Conservation (phyloP, 1,140 invertebrate genomes). For the Bombus consobrinus region DNA sequence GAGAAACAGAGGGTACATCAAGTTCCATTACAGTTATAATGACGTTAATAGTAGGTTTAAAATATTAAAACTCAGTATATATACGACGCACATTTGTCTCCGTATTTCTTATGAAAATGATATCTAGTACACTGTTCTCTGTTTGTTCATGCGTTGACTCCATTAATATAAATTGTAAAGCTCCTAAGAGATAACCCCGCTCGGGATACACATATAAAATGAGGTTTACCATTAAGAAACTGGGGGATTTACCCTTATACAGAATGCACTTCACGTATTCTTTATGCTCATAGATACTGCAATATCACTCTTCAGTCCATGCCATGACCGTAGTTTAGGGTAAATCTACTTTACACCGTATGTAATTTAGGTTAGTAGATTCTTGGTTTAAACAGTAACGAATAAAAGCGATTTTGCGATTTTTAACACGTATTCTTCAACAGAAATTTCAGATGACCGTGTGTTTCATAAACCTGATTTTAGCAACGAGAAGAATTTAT, state of each 20-base stretch:
- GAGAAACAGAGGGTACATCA: no score
- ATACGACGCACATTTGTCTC: background rate
- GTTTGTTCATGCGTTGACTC: constrained; percentile 49
- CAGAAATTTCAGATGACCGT: no score
- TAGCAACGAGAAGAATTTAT: no score
- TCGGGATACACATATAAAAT: constrained; percentile 47
- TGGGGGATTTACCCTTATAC: constrained; percentile 35
- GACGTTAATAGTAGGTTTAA: background rate
- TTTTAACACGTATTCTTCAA: background rate
- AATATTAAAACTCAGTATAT: background rate
- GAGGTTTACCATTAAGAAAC: constrained; percentile 52
- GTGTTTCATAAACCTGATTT: no score
- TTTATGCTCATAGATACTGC: constrained; percentile 18
- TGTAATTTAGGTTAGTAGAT: background rate
- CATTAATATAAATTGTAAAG: constrained; percentile 64
- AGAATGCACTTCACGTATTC: constrained; percentile 37
- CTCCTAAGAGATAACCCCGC: constrained; percentile 44
- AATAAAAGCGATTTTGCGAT: background rate
- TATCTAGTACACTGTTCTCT: constrained; percentile 25
- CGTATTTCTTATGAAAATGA: constrained; percentile 20
- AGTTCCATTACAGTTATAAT: background rate
- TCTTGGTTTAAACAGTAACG: background rate
- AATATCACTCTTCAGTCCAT: background rate
- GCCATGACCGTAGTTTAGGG: background rate
- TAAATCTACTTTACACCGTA: background rate